These are phyloP conservation scores for Ichneumon xanthorius DNA, from an alignment of 2,888 invertebrate species.

Conservation along the genomic window DNA sequence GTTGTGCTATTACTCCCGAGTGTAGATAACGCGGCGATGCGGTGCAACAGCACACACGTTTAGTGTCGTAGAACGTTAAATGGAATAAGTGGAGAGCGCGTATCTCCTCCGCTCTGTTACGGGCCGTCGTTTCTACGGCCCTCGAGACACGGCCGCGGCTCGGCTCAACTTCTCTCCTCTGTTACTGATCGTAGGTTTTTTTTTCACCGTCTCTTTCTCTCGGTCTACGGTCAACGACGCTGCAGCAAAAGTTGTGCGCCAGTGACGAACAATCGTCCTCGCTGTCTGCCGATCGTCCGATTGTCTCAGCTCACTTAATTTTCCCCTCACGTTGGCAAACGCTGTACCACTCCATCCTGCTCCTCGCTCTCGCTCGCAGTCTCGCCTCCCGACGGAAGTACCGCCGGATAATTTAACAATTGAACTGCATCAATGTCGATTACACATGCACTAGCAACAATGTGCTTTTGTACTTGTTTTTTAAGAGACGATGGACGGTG, in stretches of 20 bases:
- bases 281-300: constrained; percentile 52
- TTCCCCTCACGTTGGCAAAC: constrained; percentile 34
- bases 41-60: constrained; percentile 16
- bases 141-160: constrained; percentile 51
- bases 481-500: neutral
- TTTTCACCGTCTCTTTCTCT: neutral
- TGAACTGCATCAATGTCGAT: constrained; percentile 56
- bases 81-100: constrained; percentile 61
- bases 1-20: constrained; percentile 18
- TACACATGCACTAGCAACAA: constrained; percentile 9
- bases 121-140: constrained; percentile 11
- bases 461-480: constrained; percentile 1
- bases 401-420: constrained; percentile 61
- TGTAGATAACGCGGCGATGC: constrained; percentile 39
- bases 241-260: constrained; percentile 13
- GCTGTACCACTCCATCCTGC: neutral
- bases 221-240: constrained; percentile 45
- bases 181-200: neutral
- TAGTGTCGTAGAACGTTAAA: constrained; percentile 27
- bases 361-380: neutral
- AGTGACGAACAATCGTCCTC: constrained; percentile 34
- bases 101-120: constrained; percentile 52
- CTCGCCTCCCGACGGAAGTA: constrained; percentile 47
- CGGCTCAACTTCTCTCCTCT: constrained; percentile 25
- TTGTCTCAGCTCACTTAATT: constrained; percentile 56